Base-by-base conservation (phyloP, 2,113 vertebrate species). In the Melanostigma gelatinosum region DNA sequence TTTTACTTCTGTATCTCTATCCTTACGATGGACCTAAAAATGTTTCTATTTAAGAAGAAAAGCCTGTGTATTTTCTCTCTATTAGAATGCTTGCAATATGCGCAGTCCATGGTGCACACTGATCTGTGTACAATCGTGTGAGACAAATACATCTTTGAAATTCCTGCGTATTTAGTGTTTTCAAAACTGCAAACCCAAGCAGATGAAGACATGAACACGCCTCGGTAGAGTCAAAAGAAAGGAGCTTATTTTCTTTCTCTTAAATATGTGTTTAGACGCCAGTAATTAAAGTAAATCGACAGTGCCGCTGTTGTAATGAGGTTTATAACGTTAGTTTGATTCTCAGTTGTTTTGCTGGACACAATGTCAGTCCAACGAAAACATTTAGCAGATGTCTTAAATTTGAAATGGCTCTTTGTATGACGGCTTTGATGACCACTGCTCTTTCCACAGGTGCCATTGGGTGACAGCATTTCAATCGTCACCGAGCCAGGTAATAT, bases 371-470 rank as follows among this genome's bases (percentile, higher is more conserved):
- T 78, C 81, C 58, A 78, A 82, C 52, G 64, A 60, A 80, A 76
- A 57, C 61, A 38, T 75, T 80, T 6, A 50, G 55, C 80, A 80
- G 66, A 68, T 64, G 60, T 80, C 24, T 63, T 74, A 12, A 22
- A 57, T 68, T 63, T 65, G 11, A 74, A 79, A 70, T 58, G 46
- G 8, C 57, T 72, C 34, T 50, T 46, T 60, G n/a, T 50, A 18
- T 72, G 58, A 61, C 71, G 77, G 29, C 75, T 58, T 48, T 76
- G 46, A 16, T 86, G 44, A 70, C 70, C 52, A 18, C 58, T 18
- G 62, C 61, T 86, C 44, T 82, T 80, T 88, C 85, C 65, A 75
- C 75, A 80, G 73, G 42, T 89, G 83, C 85, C 72, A 62, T n/a
- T 18, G 22, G 52, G 40, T 83, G 81, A 86, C 82, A 79, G 42